Base-by-base conservation (phyloP, 1,140 invertebrate genomes). In the Drosophila hydei region DNA sequence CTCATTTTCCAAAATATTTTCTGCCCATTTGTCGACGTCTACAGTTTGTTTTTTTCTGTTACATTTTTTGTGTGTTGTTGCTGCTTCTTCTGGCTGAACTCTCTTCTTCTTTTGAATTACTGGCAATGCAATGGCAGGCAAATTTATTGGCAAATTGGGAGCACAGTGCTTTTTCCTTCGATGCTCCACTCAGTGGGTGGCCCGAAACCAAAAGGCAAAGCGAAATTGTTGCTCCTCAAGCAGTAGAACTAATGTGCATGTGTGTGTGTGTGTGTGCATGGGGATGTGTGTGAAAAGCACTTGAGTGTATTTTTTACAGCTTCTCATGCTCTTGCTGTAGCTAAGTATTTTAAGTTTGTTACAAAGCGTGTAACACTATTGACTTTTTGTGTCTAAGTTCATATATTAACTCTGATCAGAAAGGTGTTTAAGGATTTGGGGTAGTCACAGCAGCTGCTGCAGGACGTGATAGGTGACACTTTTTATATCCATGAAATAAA, bases 141-240 rank as follows among this genome's bases (percentile, higher is more conserved):
- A 87, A 87, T 87, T 87, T 87, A 87, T 87, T 87, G 81, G 81
- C 83, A 87, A 87, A 87, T 87, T 87, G 81, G 81, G 81, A 87
- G 81, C 84, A 78, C 75, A 85, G 79, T 72, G 75, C 70, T 83
- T 83, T 30, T 75, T 58, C 75, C 60, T 75, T 79, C 52, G 50
- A 27, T 69, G 55, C 43, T 33, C 56, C 27, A 4, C 27, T 16
- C 27, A 16, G 36, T 62, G 59, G 43, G 59, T 42, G 59, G 45
- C 12, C 47, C 23, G 11, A 62, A 38, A 23, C 8, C 21, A 55
- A 52, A 33, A 23, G 50, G 21, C n/a, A 47, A 64, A 21, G 54
- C 54, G 38, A 56, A 64, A 55, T 64, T 56, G 42, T 52, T 64
- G 52, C 52, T 58, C 21, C 40, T 14, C 23, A 61, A 60, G 56